Conservation (phyloP, 2,113 vertebrate species). For the Meles meles region DNA sequence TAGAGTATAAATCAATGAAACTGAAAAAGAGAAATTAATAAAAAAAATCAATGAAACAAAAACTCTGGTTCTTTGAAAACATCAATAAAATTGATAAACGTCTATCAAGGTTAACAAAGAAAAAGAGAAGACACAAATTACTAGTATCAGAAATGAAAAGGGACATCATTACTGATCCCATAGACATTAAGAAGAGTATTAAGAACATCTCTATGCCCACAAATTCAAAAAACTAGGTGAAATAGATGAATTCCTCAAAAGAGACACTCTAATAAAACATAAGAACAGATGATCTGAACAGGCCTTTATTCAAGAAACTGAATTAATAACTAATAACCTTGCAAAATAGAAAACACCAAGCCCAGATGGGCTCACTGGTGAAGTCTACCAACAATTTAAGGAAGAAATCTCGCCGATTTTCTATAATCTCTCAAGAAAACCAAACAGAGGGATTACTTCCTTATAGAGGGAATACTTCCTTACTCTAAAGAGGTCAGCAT, state of each 20-base stretch:
- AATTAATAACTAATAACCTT: background rate
- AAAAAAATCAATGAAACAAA: background rate
- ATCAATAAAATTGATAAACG: background rate
- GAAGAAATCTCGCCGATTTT: background rate
- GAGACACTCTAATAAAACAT: background rate
- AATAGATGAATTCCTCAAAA: background rate
- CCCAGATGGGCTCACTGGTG: background rate
- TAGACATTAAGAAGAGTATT: background rate
- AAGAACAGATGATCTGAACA: background rate
- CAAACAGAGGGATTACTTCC: background rate
- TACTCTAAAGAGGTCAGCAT: background rate
- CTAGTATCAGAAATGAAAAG: background rate
- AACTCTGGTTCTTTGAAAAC: background rate
- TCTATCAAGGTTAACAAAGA: background rate
- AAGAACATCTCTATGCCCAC: background rate
- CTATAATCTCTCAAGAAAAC: background rate
- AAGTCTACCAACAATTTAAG: background rate
- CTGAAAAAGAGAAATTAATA: background rate
- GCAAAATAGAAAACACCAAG: background rate
- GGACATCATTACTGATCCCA: background rate
- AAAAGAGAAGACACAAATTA: background rate
- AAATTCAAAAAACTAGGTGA: background rate
- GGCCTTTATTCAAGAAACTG: background rate
- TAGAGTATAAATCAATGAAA: background rate
- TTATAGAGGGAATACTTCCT: background rate